Conservation (phyloP, 2,888 invertebrate genomes). For the Andrena dorsata region DNA sequence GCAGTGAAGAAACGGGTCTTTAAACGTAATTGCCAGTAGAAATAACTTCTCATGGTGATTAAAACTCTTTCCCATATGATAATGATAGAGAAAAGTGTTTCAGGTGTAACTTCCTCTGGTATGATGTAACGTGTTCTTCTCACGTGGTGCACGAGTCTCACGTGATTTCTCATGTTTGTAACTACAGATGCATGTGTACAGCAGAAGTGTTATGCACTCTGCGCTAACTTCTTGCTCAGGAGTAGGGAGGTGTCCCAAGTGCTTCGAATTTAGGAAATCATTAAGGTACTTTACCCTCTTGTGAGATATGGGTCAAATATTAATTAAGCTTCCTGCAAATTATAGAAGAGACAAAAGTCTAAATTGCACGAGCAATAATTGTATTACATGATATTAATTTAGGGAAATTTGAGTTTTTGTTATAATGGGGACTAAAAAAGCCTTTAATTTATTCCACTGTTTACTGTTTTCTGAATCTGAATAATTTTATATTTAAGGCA, state of each 20-base stretch:
- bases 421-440: too few relatives aligned
- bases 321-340: too few relatives aligned
- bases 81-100: constrained; percentile 44
- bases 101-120: constrained; percentile 49
- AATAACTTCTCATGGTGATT: constrained; percentile 7
- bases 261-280: neutral
- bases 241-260: neutral
- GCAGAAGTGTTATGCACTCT: neutral
- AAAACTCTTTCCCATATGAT: constrained; percentile 35
- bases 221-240: neutral
- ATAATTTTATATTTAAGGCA: too few relatives aligned
- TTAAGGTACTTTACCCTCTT: neutral
- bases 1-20: neutral
- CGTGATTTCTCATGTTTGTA: constrained; percentile 42
- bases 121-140: constrained; percentile 38
- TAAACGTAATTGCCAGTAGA: neutral
- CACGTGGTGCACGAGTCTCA: constrained; percentile 36
- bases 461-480: too few relatives aligned
- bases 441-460: too few relatives aligned
- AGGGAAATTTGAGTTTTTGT: too few relatives aligned
- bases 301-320: neutral
- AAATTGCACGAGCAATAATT: too few relatives aligned
- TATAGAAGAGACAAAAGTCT: too few relatives aligned
- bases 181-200: constrained; percentile 15
- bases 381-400: too few relatives aligned